Evolutionary conservation across 2,113 vertebrate genomes (phyloP).

Genomic region (Gambusia affinis): DNA sequence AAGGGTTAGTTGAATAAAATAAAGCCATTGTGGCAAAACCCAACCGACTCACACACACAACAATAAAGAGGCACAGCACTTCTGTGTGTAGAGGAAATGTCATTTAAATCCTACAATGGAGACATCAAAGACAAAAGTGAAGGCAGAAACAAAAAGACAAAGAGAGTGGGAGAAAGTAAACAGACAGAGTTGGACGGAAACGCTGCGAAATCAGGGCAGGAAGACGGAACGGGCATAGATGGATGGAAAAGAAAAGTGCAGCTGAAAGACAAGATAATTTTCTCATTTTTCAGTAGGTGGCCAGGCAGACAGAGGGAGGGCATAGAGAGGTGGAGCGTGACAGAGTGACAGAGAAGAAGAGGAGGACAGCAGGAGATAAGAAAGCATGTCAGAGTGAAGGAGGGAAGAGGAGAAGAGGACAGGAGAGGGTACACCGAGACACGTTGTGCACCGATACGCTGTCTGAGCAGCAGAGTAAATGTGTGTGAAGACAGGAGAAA

Average conservation of each 20-base stretch:
- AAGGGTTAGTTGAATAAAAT: conserved; percentile 39
- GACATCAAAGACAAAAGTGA: conserved; percentile 42
- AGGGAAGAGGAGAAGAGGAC: conserved; percentile 40
- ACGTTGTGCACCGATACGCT: conserved; percentile 46
- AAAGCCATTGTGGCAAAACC: conserved; percentile 31
- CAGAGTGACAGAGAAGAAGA: conserved; percentile 55
- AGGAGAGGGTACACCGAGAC: conserved; percentile 45
- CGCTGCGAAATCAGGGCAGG: conserved; percentile 7
- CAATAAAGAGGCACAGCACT: neutral
- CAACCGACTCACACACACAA: conserved; percentile 22
- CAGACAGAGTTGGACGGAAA: neutral
- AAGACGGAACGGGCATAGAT: conserved; percentile 44
- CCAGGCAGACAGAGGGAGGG: conserved; percentile 23
- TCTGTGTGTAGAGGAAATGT: conserved; percentile 12
- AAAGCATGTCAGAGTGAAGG: conserved; percentile 28
- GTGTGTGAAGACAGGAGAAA: neutral
- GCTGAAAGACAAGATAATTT: conserved; percentile 59
- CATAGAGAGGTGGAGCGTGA: conserved; percentile 54
- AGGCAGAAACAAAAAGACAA: conserved; percentile 8
- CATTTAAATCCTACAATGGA: neutral
- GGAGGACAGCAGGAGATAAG: conserved; percentile 58
- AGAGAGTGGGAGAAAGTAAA: conserved; percentile 14
- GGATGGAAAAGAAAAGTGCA: conserved; percentile 61
- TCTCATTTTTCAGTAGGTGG: conserved; percentile 59
- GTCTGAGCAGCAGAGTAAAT: conserved; percentile 10